Conservation (phyloP, 2,113 vertebrate species). For the Numida meleagris region DNA sequence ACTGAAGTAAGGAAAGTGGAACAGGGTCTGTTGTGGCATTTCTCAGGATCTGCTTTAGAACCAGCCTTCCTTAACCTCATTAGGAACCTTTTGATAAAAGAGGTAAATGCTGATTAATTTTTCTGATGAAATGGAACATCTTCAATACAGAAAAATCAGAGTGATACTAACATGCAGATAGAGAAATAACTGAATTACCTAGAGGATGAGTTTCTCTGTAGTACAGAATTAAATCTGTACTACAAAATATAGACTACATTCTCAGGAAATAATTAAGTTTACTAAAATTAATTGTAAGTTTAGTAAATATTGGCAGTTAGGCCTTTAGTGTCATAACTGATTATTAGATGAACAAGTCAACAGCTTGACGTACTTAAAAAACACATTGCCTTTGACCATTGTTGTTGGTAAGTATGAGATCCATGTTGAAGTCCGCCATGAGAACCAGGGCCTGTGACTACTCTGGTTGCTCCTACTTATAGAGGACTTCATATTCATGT, state of each 20-base stretch:
- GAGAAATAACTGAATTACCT: background rate
- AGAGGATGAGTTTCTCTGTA: background rate
- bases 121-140: background rate
- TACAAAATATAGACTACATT: background rate
- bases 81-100: background rate
- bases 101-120: background rate
- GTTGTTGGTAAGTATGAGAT: background rate
- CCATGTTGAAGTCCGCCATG: background rate
- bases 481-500: background rate
- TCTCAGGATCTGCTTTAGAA: background rate
- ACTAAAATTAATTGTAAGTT: background rate
- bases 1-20: background rate
- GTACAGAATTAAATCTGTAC: background rate
- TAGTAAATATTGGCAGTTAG: background rate
- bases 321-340: background rate
- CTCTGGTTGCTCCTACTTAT: too few species aligned
- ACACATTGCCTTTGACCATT: background rate
- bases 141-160: background rate
- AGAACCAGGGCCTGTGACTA: background rate
- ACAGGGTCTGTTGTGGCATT: accelerated
- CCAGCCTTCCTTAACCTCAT: background rate
- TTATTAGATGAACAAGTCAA: background rate
- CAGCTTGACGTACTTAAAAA: background rate
- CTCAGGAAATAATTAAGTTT: background rate
- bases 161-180: background rate